phyloP scores from a whole-genome alignment of 2,797 vertebrate genomes.

The Paramormyrops hopkinsi region DNA sequence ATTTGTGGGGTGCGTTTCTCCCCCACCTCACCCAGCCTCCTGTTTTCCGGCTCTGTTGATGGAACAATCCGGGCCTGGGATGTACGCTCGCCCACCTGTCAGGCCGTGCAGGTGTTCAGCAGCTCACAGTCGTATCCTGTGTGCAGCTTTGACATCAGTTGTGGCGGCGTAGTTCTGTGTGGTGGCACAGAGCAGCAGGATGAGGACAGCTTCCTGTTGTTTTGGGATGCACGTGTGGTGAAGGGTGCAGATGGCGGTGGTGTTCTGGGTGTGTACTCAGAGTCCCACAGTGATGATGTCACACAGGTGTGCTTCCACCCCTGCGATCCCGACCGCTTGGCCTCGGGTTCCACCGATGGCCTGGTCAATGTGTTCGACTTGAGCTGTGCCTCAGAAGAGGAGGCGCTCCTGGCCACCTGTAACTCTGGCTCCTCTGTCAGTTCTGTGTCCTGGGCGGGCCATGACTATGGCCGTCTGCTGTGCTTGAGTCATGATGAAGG shows the following conservation, averaged over 20 bases:
- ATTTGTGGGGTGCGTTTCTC: conserved; percentile 69
- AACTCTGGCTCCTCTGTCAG: conserved; percentile 78
- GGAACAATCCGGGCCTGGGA: conserved; percentile 79
- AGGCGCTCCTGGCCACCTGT: conserved; percentile 78
- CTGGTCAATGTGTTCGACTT: conserved; percentile 89
- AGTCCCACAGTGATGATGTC: conserved; percentile 89
- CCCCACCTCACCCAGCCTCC: conserved; percentile 39
- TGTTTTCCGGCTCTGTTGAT: conserved; percentile 73
- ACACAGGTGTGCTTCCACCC: conserved; percentile 87
- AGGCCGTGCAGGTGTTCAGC: conserved; percentile 60
- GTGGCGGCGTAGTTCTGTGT: conserved; percentile 69
- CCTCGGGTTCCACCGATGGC: conserved; percentile 80
- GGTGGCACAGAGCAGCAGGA: conserved; percentile 79
- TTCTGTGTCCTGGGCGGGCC: conserved; percentile 69
- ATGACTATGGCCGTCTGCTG: conserved; percentile 49
- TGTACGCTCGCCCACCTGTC: conserved; percentile 52
- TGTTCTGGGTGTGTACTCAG: conserved; percentile 80
- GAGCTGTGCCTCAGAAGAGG: conserved; percentile 71
- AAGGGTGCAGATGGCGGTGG: conserved; percentile 33
- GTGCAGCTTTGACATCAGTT: conserved; percentile 78
- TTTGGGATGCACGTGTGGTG: conserved; percentile 77
- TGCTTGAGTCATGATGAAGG: conserved; percentile 76
- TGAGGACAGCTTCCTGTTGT: conserved; percentile 77
- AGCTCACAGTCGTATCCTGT: conserved; percentile 68
- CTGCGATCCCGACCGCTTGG: conserved; percentile 61